Evolutionary conservation across 2,113 vertebrate species (phyloP).

Genomic region (Odocoileus hemionus): DNA sequence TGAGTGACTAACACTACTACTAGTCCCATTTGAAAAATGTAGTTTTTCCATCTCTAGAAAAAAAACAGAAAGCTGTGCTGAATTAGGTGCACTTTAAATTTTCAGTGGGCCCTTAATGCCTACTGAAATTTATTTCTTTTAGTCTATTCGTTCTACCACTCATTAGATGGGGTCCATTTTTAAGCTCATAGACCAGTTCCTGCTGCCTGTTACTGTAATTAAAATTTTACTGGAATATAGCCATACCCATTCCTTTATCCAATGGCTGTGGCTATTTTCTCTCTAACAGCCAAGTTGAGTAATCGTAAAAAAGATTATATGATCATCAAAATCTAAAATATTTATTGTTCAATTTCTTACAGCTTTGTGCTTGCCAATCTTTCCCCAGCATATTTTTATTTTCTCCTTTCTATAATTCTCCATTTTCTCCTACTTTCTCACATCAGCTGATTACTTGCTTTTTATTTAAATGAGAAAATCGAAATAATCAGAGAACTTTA

Average conservation of each 20-base stretch:
- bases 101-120: not conserved
- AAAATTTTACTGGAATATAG: not conserved
- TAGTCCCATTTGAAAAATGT: not conserved
- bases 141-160: not conserved
- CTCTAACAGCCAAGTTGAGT: not conserved
- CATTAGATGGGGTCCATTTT: not conserved
- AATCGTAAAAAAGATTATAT: not conserved
- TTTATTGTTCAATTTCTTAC: not conserved
- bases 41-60: not conserved
- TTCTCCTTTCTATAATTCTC: not conserved
- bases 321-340: not conserved
- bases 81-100: not conserved
- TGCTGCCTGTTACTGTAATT: not conserved
- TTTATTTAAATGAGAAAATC: not conserved
- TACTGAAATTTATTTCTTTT: not conserved
- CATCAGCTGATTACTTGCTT: not conserved
- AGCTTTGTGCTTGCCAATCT: not conserved
- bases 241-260: not conserved
- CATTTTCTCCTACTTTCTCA: not conserved
- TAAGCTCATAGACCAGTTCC: not conserved
- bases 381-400: not conserved
- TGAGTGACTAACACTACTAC: not conserved
- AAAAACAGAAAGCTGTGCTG: not conserved
- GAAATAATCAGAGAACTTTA: not conserved
- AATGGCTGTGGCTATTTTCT: not conserved